phyloP scores from a whole-genome alignment of 2,888 invertebrate species.

The Xylocampa areola region DNA sequence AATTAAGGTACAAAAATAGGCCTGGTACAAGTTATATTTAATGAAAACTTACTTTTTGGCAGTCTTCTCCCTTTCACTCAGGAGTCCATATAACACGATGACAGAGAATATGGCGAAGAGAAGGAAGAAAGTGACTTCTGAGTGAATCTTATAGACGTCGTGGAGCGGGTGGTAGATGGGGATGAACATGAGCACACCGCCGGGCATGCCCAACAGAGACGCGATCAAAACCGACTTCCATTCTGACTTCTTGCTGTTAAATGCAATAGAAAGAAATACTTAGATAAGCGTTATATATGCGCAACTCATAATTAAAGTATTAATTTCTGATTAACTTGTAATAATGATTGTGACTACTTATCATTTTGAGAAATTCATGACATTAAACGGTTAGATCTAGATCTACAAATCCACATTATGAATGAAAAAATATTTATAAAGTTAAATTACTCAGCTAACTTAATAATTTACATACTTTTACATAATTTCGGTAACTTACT shows the following conservation, averaged over 20 bases:
- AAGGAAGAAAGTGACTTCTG: constrained; percentile 92
- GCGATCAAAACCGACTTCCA: constrained; percentile 87
- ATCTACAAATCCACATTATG: too few relatives aligned
- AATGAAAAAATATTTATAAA: too few relatives aligned
- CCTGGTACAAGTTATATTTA: background rate
- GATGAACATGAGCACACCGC: constrained; percentile 93
- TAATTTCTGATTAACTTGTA: too few relatives aligned
- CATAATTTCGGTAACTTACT: constrained; percentile 75
- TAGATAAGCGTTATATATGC: too few relatives aligned
- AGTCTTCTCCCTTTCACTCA: constrained; percentile 77
- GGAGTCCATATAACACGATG: constrained; percentile 90
- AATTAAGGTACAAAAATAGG: too few relatives aligned
- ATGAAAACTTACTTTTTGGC: constrained; percentile 67
- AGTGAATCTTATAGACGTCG: constrained; percentile 91
- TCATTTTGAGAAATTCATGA: too few relatives aligned
- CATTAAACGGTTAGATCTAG: too few relatives aligned
- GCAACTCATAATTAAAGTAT: too few relatives aligned
- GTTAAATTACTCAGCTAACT: too few relatives aligned
- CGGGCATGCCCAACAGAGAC: constrained; percentile 92
- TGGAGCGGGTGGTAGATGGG: constrained; percentile 94
- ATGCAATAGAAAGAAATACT: constrained; percentile 13
- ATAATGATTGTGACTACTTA: too few relatives aligned
- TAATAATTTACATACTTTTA: background rate
- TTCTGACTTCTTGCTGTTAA: constrained; percentile 70
- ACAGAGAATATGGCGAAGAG: constrained; percentile 90